Conservation (phyloP, 2,888 invertebrate genomes). For the Stegana nigrithorax region DNA sequence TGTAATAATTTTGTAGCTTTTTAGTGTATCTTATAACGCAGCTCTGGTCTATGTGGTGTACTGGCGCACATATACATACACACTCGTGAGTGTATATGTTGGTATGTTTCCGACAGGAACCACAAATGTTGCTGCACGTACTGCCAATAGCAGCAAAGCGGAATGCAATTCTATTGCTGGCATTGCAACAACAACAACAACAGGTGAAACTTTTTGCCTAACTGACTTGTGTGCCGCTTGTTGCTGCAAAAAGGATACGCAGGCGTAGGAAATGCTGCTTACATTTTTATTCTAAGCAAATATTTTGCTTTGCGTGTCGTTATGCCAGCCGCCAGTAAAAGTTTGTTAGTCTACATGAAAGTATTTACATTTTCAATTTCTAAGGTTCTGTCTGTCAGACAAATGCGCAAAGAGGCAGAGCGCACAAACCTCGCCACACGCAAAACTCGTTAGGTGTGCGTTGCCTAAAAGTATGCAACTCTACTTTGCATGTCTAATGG, state of each 20-base stretch:
- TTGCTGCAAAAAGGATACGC: neutral
- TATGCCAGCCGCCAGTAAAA: neutral
- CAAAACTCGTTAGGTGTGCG: constrained; percentile 12
- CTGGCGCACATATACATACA: too few species aligned
- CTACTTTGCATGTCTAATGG: constrained; percentile 42
- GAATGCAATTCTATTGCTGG: too few species aligned
- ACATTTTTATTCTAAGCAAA: constrained; percentile 8
- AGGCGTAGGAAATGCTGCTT: neutral
- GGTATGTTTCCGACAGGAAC: neutral
- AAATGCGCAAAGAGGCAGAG: constrained; percentile 6
- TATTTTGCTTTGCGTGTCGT: constrained; percentile 10
- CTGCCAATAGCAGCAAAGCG: constrained; percentile 41
- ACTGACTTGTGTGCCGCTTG: neutral
- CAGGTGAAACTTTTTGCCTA: neutral
- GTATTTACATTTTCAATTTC: constrained; percentile 56
- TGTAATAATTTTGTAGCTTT: neutral
- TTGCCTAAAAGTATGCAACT: constrained; percentile 26
- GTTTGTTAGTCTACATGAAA: constrained; percentile 29
- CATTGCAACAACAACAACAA: constrained; percentile 8
- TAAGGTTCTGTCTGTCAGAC: constrained; percentile 22
- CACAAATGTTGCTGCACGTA: constrained; percentile 31
- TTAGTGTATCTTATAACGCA: too few species aligned
- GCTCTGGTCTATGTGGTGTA: too few species aligned
- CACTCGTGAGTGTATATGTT: too few species aligned
- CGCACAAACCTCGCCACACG: neutral